Evolutionary conservation across 2,888 invertebrate species (phyloP).

Genomic region (Tiliacea aurago): DNA sequence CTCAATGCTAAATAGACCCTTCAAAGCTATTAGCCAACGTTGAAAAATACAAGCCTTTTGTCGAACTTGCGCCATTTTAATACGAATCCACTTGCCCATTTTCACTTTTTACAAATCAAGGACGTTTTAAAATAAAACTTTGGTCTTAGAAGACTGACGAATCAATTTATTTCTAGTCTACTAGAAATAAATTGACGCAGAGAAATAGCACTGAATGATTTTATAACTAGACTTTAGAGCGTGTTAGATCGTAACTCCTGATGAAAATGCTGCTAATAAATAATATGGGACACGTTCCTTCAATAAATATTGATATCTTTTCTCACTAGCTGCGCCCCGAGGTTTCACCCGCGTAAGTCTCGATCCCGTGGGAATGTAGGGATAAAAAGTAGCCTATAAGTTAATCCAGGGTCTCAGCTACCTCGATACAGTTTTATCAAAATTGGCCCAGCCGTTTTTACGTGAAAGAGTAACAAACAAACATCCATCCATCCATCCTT

Average conservation of each 20-base stretch:
- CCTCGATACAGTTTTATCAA: too few relatives aligned
- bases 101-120: not conserved
- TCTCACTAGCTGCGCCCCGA: too few relatives aligned
- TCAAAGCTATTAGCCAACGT: too few relatives aligned
- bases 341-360: too few relatives aligned
- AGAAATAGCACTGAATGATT: conserved; percentile 20
- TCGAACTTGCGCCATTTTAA: conserved; percentile 5
- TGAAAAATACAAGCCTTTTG: not conserved
- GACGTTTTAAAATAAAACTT: conserved; percentile 5
- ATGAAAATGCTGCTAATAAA: conserved; percentile 32
- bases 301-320: not conserved
- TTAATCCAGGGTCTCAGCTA: too few relatives aligned
- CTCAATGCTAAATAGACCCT: too few relatives aligned
- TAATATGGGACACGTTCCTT: not conserved
- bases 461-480: too few relatives aligned
- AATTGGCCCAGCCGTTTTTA: too few relatives aligned
- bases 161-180: too few relatives aligned
- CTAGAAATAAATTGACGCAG: conserved; percentile 20
- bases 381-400: too few relatives aligned
- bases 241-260: conserved; percentile 22
- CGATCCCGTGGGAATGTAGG: too few relatives aligned
- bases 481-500: too few relatives aligned
- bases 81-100: not conserved
- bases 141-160: conserved; percentile 14
- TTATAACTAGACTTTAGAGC: conserved; percentile 29